Conservation (phyloP, 1,140 invertebrate species). For the fruit fly (Drosophila melanogaster) region Release_6_plus_ISO1_MT NT_033777.3:24124001-24124500, state of each 20-base stretch:
- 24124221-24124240: conserved; percentile 93
- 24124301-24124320: conserved; percentile 90
- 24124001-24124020: conserved; percentile 92
- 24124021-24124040: conserved; percentile 89
- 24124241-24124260: conserved; percentile 95
- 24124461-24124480: conserved; percentile 81
- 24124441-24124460: conserved; percentile 88
- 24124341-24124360: conserved; percentile 89
- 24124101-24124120: conserved; percentile 90
- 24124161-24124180: conserved; percentile 89
- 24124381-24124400: conserved; percentile 90
- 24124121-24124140: conserved; percentile 89
- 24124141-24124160: conserved; percentile 91
- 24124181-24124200: conserved; percentile 90
- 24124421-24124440: conserved; percentile 90
- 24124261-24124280: conserved; percentile 93
- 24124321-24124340: conserved; percentile 89
- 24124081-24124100: conserved; percentile 89
- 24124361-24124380: conserved; percentile 88
- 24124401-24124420: conserved; percentile 89
- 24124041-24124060: conserved; percentile 90
- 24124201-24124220: conserved; percentile 91
- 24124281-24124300: conserved; percentile 93
- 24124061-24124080: conserved; percentile 91
- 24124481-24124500: background rate